Evolutionary conservation across 2,888 invertebrate genomes (phyloP).

Genomic region (Abrostola triplasia): DNA sequence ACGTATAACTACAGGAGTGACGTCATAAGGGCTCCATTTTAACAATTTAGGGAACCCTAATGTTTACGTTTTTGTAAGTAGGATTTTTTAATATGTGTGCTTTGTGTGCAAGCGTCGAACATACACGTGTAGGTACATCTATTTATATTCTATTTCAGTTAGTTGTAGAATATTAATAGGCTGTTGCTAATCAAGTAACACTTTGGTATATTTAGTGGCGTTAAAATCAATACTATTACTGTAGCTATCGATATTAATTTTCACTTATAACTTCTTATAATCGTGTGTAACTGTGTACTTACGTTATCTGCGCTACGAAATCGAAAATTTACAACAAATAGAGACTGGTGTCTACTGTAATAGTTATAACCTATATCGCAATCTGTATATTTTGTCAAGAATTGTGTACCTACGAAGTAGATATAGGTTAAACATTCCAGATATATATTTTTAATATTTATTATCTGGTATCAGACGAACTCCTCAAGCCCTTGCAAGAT

Average conservation of each 20-base stretch:
- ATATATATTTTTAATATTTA: conserved; percentile 24
- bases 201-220: background rate
- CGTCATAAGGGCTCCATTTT: background rate
- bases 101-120: conserved; percentile 25
- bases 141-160: conserved; percentile 41
- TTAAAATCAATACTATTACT: too few relatives aligned
- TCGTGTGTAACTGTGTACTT: too few relatives aligned
- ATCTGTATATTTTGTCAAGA: too few relatives aligned
- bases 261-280: too few relatives aligned
- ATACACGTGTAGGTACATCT: conserved; percentile 26
- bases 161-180: conserved; percentile 41
- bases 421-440: conserved; percentile 14
- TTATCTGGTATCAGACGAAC: conserved; percentile 38
- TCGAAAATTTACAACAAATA: too few relatives aligned
- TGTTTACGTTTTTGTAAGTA: background rate
- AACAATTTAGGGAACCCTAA: background rate
- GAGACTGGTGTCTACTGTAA: too few relatives aligned
- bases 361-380: too few relatives aligned
- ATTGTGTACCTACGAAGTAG: background rate
- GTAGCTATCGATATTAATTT: too few relatives aligned
- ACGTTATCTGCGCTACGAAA: too few relatives aligned
- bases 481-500: conserved; percentile 41
- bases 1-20: too few relatives aligned
- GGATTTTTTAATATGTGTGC: conserved; percentile 10
- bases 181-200: conserved; percentile 30